These are phyloP conservation scores for Lasioglossum marginatum DNA, from an alignment of 2,888 invertebrate species.

Conservation along the genomic window DNA sequence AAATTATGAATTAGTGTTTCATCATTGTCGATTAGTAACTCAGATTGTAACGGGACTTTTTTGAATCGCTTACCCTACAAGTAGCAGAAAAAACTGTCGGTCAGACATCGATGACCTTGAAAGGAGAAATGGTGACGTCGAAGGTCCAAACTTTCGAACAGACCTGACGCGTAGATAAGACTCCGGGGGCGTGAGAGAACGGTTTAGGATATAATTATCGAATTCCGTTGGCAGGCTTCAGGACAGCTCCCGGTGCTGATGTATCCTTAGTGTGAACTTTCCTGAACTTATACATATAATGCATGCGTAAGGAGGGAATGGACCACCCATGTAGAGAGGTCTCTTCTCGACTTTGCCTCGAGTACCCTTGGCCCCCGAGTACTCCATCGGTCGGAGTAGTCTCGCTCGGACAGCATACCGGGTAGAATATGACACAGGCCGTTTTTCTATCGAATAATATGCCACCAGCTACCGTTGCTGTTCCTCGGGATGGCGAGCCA, in stretches of 20 bases:
- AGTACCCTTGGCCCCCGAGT: constrained; percentile 80
- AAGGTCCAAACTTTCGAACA: neutral
- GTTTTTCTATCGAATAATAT: constrained; percentile 52
- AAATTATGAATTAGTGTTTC: too few relatives aligned
- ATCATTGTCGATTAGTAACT: too few relatives aligned
- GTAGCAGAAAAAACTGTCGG: too few relatives aligned
- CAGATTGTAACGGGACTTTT: too few relatives aligned
- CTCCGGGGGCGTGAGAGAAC: constrained; percentile 46
- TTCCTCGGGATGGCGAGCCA: neutral
- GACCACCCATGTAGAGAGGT: constrained; percentile 83
- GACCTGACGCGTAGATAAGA: neutral
- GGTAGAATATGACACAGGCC: constrained; percentile 74
- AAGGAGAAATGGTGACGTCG: too few relatives aligned
- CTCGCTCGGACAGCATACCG: constrained; percentile 74
- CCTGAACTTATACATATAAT: constrained; percentile 76
- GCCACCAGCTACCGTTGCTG: neutral
- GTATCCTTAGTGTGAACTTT: constrained; percentile 72
- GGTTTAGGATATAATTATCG: constrained; percentile 66
- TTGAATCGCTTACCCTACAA: too few relatives aligned
- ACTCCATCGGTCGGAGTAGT: constrained; percentile 80
- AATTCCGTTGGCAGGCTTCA: constrained; percentile 54
- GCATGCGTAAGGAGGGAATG: constrained; percentile 81
- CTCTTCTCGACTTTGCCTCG: constrained; percentile 78
- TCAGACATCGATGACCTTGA: too few relatives aligned
- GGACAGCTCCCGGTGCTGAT: constrained; percentile 50